Evolutionary conservation across 1,140 invertebrate species (phyloP).

Genomic region (Meteorus sp.): DNA sequence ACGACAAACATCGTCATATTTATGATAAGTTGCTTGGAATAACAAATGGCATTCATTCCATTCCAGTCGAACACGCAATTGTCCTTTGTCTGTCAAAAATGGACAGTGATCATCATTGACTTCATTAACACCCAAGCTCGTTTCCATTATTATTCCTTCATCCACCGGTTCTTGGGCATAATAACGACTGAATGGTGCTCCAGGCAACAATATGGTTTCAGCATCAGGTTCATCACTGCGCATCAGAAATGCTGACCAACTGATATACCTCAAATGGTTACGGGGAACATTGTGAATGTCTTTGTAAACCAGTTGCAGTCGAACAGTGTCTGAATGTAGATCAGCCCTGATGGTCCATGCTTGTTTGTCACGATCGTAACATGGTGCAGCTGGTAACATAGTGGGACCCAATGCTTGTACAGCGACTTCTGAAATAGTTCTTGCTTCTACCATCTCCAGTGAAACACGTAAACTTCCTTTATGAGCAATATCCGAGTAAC

Average conservation of each 20-base stretch:
- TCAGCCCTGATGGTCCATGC: slow-evolving; percentile 83
- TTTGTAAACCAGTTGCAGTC: slow-evolving; percentile 80
- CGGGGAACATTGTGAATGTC: slow-evolving; percentile 84
- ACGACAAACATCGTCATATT: slow-evolving; percentile 82
- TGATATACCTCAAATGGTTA: slow-evolving; percentile 80
- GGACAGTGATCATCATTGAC: slow-evolving; percentile 75
- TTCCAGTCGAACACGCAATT: slow-evolving; percentile 79
- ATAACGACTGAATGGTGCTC: slow-evolving; percentile 79
- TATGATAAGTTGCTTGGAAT: slow-evolving; percentile 84
- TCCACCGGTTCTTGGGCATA: slow-evolving; percentile 82
- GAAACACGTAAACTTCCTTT: slow-evolving; percentile 68
- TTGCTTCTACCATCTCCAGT: slow-evolving; percentile 76
- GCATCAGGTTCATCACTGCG: slow-evolving; percentile 60
- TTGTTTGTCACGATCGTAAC: slow-evolving; percentile 83
- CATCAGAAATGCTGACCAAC: slow-evolving; percentile 77
- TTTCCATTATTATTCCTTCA: slow-evolving; percentile 84
- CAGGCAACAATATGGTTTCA: slow-evolving; percentile 68
- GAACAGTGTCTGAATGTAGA: slow-evolving; percentile 76
- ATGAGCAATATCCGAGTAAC: slow-evolving; percentile 63
- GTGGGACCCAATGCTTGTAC: slow-evolving; percentile 55
- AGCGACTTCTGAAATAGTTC: slow-evolving; percentile 72
- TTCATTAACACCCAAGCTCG: slow-evolving; percentile 76
- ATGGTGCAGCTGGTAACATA: slow-evolving; percentile 65
- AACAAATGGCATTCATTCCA: slow-evolving; percentile 85
- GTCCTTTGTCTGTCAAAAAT: slow-evolving; percentile 77